Conservation (phyloP, 2,797 vertebrate genomes). For the Tapirus indicus region DNA sequence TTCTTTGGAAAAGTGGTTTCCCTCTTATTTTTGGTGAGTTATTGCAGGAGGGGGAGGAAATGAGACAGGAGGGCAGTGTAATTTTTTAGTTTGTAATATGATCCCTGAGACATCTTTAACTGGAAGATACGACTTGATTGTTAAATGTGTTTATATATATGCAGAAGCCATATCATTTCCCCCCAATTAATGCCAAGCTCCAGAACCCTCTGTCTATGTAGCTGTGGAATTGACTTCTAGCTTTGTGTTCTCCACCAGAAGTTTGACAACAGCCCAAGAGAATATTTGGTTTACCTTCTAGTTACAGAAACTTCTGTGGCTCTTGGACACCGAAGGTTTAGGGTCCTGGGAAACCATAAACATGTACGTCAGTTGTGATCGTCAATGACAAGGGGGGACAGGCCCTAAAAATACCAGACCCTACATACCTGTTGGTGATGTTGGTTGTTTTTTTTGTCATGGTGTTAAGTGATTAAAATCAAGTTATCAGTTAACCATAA, state of each 20-base stretch:
- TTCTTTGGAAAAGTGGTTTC: not conserved
- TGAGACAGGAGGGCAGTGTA: not conserved
- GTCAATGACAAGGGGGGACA: fast-evolving
- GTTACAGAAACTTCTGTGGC: not conserved
- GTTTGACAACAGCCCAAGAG: not conserved
- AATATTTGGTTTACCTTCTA: not conserved
- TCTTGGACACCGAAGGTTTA: not conserved
- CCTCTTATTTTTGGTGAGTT: not conserved
- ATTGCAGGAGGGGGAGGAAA: not conserved
- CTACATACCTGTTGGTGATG: not conserved
- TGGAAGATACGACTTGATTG: not conserved
- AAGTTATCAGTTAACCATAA: not conserved
- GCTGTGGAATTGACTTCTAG: not conserved
- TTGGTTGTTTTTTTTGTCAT: not conserved
- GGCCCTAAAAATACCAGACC: not conserved
- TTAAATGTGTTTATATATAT: not conserved
- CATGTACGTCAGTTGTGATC: not conserved
- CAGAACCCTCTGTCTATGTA: not conserved
- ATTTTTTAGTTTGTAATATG: not conserved
- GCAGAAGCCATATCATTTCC: not conserved
- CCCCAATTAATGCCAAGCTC: not conserved
- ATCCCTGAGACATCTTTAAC: not conserved
- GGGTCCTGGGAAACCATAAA: not conserved
- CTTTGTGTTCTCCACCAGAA: conserved; percentile 1
- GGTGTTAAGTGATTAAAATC: not conserved